Evolutionary conservation across 2,797 vertebrate genomes (phyloP).

Genomic region (Tamandua tetradactyla): DNA sequence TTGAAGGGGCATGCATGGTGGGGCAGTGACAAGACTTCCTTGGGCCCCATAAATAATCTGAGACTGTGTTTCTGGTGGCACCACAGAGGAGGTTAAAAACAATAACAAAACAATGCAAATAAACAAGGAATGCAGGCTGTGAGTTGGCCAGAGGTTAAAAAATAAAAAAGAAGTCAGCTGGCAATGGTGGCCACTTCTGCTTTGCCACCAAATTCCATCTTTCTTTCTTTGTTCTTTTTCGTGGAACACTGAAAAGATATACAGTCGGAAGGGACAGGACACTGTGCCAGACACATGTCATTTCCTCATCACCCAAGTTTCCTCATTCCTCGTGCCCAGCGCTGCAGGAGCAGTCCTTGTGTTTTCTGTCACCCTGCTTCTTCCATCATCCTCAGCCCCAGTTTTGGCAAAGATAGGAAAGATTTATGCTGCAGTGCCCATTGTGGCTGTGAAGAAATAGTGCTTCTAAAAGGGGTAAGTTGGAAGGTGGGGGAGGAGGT

Average conservation of each 20-base stretch:
- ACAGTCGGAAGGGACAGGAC: neutral
- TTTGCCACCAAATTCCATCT: neutral
- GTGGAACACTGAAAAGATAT: neutral
- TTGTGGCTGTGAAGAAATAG: neutral
- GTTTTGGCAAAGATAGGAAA: neutral
- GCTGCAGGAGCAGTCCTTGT: neutral
- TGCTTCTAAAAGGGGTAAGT: neutral
- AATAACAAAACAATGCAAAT: neutral
- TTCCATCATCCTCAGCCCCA: neutral
- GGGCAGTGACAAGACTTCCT: neutral
- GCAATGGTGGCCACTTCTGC: neutral
- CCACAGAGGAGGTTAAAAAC: neutral
- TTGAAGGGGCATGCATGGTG: accelerated
- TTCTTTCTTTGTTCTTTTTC: neutral
- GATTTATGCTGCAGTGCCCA: neutral
- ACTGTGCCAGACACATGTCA: neutral
- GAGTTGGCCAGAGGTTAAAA: neutral
- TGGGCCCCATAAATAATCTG: neutral
- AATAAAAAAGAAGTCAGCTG: neutral
- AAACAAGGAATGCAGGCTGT: neutral
- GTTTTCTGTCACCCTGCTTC: neutral
- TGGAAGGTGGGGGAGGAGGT: neutral
- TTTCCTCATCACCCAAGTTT: neutral
- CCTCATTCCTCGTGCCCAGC: neutral
- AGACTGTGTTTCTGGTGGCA: neutral